Base-by-base conservation (phyloP, 1,140 invertebrate genomes). In the Heliconius nattereri region DNA sequence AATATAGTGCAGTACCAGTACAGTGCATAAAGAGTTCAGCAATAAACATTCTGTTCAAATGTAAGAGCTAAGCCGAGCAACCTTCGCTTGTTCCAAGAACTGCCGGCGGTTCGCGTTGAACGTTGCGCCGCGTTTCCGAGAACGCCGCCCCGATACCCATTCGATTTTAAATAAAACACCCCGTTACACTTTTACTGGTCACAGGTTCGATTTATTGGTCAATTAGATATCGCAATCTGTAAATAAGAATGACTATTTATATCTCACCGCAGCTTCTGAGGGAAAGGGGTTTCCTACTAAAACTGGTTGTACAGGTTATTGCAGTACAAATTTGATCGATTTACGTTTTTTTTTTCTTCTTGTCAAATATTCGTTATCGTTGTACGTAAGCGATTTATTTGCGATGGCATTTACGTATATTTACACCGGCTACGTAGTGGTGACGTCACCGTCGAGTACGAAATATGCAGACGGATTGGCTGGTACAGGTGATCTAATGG, bases 81-180 rank as follows among this genome's bases (percentile, higher is more conserved):
- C 91, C 91, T 93, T 93, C 91, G 85, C 86, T 84, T 85, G 84
- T 92, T 93, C 91, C 78, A 75, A 87, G 91, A 92, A 91, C 78
- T 79, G 85, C 77, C 89, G 89, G 89, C 89, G 91, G 89, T 91
- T 85, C 88, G 75, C 75, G 84, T 85, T 85, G 77, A 83, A 77
- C 81, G 83, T 77, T 82, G 83, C 81, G 82, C 81, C 80, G 81
- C 81, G 82, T 79, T 93, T 93, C 91, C 85, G 79, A 85, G 91
- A 92, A 91, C 83, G 79, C 75, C 85, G 86, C 86, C 77, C 83
- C 81, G 84, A 81, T 81, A 85, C 81, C 84, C 86, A 85, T 93
- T 91, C 87, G 86, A 88, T 93, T 91, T 85, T 91, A 91, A 91
- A 90, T 89, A 89, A 88, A 85, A 76, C 87, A 86, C 87, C 89